Evolutionary conservation across 1,140 invertebrate species (phyloP).

Genomic region (Drosophila yakuba): DNA sequence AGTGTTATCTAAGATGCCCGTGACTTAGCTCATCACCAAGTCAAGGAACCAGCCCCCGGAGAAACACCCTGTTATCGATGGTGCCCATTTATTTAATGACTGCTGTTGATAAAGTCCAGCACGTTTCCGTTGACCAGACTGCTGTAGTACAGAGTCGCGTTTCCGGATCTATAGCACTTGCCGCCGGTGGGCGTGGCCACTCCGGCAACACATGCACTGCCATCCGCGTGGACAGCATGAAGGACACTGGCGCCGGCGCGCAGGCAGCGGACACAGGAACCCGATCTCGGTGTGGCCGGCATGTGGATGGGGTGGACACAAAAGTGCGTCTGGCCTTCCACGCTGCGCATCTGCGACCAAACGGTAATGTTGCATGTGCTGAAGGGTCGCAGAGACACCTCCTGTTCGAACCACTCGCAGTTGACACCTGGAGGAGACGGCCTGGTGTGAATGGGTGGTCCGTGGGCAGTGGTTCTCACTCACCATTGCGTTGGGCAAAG

Average conservation of each 20-base stretch:
- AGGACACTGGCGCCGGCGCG: conserved; percentile 24
- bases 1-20: background rate
- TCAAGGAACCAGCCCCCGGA: background rate
- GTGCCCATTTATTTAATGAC: background rate
- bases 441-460: too few species aligned
- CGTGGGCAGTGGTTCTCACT: background rate
- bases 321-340: background rate
- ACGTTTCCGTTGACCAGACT: background rate
- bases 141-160: conserved; percentile 22
- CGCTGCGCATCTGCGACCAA: background rate
- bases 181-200: too few species aligned
- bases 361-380: background rate
- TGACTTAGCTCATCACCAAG: background rate
- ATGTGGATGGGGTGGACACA: background rate
- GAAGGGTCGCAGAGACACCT: background rate
- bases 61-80: too few species aligned
- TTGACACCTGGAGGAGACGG: background rate
- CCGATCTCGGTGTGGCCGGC: rapidly evolving
- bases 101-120: background rate
- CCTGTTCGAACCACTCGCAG: background rate
- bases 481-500: background rate
- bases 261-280: background rate
- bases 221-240: conserved; percentile 8
- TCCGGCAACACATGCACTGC: conserved; percentile 10
- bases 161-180: background rate